phyloP scores from a whole-genome alignment of 1,140 invertebrate species.

The Lysiphlebus fabarum region DNA sequence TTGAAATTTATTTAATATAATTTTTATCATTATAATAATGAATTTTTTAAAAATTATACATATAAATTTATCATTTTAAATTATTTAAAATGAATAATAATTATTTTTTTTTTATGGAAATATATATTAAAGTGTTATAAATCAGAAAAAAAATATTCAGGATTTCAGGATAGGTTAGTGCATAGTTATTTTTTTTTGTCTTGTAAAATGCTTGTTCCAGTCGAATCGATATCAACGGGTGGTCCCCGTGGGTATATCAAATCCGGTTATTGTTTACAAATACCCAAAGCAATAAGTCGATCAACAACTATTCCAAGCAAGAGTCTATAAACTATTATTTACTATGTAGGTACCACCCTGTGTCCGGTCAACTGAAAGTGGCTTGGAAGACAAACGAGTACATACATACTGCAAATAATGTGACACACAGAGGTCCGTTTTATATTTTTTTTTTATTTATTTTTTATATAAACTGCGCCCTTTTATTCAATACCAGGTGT shows the following conservation, averaged over 20 bases:
- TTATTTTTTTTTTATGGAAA: too few relatives aligned
- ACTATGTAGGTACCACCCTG: too few relatives aligned
- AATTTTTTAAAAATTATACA: too few relatives aligned
- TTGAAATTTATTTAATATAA: too few relatives aligned
- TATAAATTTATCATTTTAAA: too few relatives aligned
- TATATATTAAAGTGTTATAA: background rate
- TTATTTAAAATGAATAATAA: too few relatives aligned
- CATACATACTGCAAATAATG: slow-evolving; percentile 17
- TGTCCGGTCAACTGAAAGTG: slow-evolving; percentile 19
- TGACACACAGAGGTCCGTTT: background rate
- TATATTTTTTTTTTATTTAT: background rate
- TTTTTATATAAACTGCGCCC: background rate
- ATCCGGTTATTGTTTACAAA: slow-evolving; percentile 24
- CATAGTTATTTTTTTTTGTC: background rate
- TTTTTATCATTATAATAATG: too few relatives aligned
- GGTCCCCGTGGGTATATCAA: slow-evolving; percentile 15
- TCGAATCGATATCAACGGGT: slow-evolving; percentile 22
- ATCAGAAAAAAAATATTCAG: background rate
- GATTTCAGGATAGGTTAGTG: background rate
- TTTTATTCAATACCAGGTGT: slow-evolving; percentile 2
- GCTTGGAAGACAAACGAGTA: slow-evolving; percentile 22
- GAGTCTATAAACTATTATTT: too few relatives aligned
- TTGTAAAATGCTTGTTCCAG: slow-evolving; percentile 19
- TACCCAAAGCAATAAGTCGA: background rate
- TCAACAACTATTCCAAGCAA: too few relatives aligned